Evolutionary conservation across 2,888 invertebrate species (phyloP), one percentile per base, ranked within the genome.

Genomic region (Drosophila quinaria): DNA sequence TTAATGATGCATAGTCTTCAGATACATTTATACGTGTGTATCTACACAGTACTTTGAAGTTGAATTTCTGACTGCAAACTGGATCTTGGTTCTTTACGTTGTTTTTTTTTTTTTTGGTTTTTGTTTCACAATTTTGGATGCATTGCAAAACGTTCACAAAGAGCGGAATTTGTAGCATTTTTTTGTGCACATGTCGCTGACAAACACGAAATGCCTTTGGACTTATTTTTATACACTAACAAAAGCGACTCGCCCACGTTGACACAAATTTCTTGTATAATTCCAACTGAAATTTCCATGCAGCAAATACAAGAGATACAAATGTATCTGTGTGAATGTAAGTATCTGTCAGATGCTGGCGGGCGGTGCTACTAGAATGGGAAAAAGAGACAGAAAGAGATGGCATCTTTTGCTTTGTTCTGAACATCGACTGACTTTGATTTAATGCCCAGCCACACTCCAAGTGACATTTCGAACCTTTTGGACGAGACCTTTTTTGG

Each of bases 361-460:
- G 55, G n/a, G 29, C 49, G 55, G 51, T 51, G 72, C 83, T 83
- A 60, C 73, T 62, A 62, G 39, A 64, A 54, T n/a, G 19, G 6
- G 13, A 29, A 10, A 73, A 41, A 37, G 37, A 42, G 41, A 68
- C 6, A 31, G 33, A 33, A 11, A 15, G 19, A 31, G 31, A 9
- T 4, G 10, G 25, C 13, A 54, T 56, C 31, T 49, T 15, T 49
- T 44, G 39, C 39, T 55, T 59, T 71, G 67, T 65, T 76, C 49
- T 67, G 54, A 59, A n/a, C 63, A 66, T 76, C 75, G 74, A 71
- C 70, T 70, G 91, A 86, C 80, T 78, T 90, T 90, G 90, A 90
- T 90, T 90, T 90, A 90, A 80, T 80, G 78, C 77, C 70, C 76
- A 75, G 81, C 73, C 84, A 85, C 80, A 83, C 81, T 88, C 59